Evolutionary conservation across 2,797 vertebrate species (phyloP).

Genomic region (Channallabes apus): DNA sequence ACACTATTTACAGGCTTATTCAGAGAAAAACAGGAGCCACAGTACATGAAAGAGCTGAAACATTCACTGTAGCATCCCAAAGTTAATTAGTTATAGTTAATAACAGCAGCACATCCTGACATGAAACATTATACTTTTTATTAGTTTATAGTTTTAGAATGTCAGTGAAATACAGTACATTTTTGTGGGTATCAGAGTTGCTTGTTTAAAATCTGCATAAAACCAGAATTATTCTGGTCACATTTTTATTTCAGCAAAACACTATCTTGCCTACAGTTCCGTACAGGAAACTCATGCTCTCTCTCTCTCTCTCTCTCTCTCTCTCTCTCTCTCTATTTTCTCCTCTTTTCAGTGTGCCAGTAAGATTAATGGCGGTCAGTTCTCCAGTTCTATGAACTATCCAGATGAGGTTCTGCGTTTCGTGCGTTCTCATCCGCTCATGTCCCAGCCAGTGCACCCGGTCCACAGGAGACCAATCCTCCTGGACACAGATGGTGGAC

Average conservation of each 20-base stretch:
- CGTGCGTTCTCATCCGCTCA: slow-evolving; percentile 87
- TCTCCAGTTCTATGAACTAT: slow-evolving; percentile 89
- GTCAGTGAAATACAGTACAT: background rate
- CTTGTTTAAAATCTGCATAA: background rate
- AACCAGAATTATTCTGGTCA: background rate
- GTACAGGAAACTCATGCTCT: background rate
- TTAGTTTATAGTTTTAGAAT: background rate
- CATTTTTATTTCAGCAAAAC: background rate
- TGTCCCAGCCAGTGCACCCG: slow-evolving; percentile 88
- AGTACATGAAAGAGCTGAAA: background rate
- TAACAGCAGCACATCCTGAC: background rate
- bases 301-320: slow-evolving; percentile 15
- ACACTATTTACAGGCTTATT: background rate
- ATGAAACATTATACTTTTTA: background rate
- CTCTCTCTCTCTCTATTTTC: slow-evolving; percentile 23
- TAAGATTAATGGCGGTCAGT: slow-evolving; percentile 88
- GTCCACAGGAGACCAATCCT: slow-evolving; percentile 86
- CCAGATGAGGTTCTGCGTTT: slow-evolving; percentile 93
- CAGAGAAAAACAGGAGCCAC: background rate
- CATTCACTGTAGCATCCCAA: background rate
- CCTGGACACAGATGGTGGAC: slow-evolving; percentile 86
- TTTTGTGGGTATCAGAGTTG: background rate
- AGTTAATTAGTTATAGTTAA: background rate
- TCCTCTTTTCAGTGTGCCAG: slow-evolving; percentile 86
- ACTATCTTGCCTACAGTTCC: background rate